A percentile compares a stretch with the other conserved stretches of the same genome.
These are phyloP conservation scores for Leptoclinus maculatus DNA, from an alignment of 2,797 vertebrate species.

Conservation along the genomic window DNA sequence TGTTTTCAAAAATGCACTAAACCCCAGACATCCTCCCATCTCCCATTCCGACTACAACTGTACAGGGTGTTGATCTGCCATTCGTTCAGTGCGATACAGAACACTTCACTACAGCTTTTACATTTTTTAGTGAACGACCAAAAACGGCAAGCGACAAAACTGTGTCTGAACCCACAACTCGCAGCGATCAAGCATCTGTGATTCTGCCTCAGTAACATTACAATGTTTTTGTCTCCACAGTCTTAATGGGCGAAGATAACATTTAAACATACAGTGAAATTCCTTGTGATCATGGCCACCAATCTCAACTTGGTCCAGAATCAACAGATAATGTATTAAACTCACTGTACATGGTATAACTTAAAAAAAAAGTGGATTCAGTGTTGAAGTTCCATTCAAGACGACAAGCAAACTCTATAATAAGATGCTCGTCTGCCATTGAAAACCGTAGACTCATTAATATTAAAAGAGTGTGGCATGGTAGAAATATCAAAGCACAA, in stretches of 20 bases:
- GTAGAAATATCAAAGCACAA: slow-evolving; percentile 1
- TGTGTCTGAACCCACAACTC: not conserved
- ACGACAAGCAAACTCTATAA: not conserved
- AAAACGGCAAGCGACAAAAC: not conserved
- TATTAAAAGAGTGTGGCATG: not conserved
- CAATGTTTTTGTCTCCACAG: not conserved
- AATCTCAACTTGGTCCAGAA: not conserved
- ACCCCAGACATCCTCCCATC: not conserved
- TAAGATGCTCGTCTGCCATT: not conserved
- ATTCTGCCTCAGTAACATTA: not conserved
- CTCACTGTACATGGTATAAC: not conserved
- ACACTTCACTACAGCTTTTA: not conserved
- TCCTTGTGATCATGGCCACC: not conserved
- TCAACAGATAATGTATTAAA: not conserved
- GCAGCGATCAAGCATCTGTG: not conserved
- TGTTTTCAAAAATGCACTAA: not conserved
- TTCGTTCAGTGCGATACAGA: too few species aligned
- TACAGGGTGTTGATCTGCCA: too few species aligned
- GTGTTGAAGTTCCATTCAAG: not conserved
- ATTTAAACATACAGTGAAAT: not conserved
- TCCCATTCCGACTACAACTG: too few species aligned
- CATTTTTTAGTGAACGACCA: not conserved
- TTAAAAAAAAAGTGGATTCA: not conserved
- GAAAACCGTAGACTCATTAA: too few species aligned
- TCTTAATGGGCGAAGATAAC: not conserved